Percentiles rank a stretch among this genome's conserved stretches.
These are phyloP conservation scores for Amphiura filiformis DNA, from an alignment of 35 echinoderm and acorn worm species.

Conservation along the genomic window DNA sequence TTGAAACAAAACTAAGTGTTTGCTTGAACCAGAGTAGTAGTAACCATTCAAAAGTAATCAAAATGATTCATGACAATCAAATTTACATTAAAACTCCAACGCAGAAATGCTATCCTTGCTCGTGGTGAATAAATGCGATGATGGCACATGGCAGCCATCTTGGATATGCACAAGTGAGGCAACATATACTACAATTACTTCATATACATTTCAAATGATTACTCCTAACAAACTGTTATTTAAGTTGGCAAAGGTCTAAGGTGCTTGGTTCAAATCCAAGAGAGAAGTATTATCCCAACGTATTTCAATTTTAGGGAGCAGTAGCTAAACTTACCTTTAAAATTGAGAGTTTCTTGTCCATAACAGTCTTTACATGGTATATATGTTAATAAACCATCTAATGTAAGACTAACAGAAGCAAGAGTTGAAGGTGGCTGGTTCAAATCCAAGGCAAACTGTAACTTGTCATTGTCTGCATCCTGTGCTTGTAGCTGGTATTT, in stretches of 20 bases:
- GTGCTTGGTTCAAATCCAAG: not conserved
- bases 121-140: too few species aligned
- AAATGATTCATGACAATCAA: too few species aligned
- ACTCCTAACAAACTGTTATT: not conserved
- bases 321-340: conserved; percentile 4
- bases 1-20: too few species aligned
- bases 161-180: too few species aligned
- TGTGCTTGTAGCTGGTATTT: not conserved
- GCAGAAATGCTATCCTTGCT: too few species aligned
- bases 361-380: conserved; percentile 28
- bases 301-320: not conserved
- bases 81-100: too few species aligned
- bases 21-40: too few species aligned
- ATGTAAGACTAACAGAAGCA: not conserved
- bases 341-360: not conserved
- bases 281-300: not conserved
- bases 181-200: too few species aligned
- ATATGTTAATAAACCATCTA: conserved; percentile 20
- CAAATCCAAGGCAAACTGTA: conserved; percentile 1
- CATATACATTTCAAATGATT: too few species aligned
- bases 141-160: too few species aligned
- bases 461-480: conserved; percentile 20
- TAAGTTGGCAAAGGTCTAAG: not conserved
- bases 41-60: too few species aligned
- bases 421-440: not conserved